These are phyloP conservation scores for Heliconius eleuchia DNA, from an alignment of 1,140 invertebrate genomes.

Conservation along the genomic window DNA sequence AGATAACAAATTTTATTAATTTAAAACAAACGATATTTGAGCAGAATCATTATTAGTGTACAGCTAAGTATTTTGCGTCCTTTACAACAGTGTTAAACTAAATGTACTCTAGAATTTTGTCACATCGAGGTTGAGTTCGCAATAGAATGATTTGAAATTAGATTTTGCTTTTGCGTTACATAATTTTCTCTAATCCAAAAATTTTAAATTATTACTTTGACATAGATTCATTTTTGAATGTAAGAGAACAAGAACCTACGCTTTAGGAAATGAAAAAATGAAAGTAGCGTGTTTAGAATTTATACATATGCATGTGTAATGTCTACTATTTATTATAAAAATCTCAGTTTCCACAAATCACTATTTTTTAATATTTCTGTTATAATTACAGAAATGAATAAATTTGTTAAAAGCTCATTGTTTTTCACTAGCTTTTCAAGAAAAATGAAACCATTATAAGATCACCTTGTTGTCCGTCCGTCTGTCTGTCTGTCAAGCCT, in stretches of 20 bases:
- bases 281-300: neutral
- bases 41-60: neutral
- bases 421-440: no score
- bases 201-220: neutral
- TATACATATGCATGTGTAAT: neutral
- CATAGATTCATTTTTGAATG: neutral
- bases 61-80: neutral
- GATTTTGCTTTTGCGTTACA: neutral
- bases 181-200: neutral
- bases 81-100: neutral
- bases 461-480: no score
- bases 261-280: neutral
- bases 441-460: no score
- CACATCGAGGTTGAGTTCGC: neutral
- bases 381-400: no score
- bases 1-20: no score
- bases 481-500: no score
- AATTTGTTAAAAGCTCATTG: no score
- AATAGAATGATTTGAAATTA: conserved; percentile 3
- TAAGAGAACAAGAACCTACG: neutral
- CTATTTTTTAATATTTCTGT: no score
- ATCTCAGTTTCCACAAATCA: no score
- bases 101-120: neutral
- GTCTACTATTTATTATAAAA: neutral
- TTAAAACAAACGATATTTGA: neutral